Evolutionary conservation across 2,113 vertebrate genomes (phyloP).

Genomic region (Rafetus swinhoei): DNA sequence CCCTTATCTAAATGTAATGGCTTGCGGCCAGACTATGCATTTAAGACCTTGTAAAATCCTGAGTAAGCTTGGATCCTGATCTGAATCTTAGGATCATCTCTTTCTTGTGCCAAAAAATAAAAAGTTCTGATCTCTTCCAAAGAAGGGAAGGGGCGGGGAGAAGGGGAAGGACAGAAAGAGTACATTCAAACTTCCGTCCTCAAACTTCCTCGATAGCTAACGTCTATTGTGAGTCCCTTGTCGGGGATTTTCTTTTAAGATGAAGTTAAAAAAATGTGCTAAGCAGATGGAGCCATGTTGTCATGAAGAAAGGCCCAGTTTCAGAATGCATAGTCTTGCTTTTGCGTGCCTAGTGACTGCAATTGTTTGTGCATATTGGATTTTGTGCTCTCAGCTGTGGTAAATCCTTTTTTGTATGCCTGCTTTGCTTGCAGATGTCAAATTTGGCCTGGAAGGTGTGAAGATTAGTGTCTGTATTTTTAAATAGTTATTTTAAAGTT

Average conservation of each 20-base stretch:
- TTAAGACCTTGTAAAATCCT: not conserved
- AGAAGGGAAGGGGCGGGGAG: not conserved
- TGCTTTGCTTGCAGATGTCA: not conserved
- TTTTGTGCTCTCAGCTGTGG: not conserved
- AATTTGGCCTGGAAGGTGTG: not conserved
- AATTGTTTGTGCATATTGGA: not conserved
- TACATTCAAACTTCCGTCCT: not conserved
- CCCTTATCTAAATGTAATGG: not conserved
- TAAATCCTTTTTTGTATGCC: not conserved
- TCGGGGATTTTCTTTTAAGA: not conserved
- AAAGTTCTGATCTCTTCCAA: not conserved
- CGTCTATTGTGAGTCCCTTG: rapidly evolving
- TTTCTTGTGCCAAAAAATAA: not conserved
- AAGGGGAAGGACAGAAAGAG: not conserved
- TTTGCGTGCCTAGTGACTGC: not conserved
- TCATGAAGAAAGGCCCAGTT: not conserved
- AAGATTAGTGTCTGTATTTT: not conserved
- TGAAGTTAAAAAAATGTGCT: not conserved
- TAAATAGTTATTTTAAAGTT: not conserved
- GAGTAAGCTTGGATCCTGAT: not conserved
- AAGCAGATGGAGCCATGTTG: not conserved
- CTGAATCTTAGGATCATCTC: not conserved
- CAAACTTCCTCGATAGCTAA: not conserved
- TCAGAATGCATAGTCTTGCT: not conserved
- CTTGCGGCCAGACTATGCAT: not conserved